Percentiles rank a stretch among this genome's conserved stretches.
phyloP scores from a whole-genome alignment of 23 tunicate genomes.

The Phallusia fumigata region DNA sequence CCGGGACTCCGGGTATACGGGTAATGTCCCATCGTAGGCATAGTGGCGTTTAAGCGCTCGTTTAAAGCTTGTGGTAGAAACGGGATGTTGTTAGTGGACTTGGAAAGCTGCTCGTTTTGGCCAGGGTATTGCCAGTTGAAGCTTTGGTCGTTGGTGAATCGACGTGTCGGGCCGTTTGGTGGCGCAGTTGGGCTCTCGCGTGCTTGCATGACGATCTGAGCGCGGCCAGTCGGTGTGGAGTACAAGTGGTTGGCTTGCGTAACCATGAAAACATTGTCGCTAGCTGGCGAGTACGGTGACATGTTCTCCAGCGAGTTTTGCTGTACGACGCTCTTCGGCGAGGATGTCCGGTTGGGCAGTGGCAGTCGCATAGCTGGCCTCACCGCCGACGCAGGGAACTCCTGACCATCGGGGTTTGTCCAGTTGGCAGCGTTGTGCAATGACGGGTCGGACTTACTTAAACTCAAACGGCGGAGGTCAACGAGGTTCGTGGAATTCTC shows the following conservation, averaged over 20 bases:
- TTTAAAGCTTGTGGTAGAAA: background rate
- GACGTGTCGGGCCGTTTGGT: background rate
- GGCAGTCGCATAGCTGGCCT: background rate
- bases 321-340: slow-evolving; percentile 16
- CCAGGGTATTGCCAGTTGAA: slow-evolving; percentile 32
- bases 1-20: background rate
- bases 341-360: slow-evolving; percentile 23
- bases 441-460: slow-evolving; percentile 43
- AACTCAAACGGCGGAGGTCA: slow-evolving; percentile 26
- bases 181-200: background rate
- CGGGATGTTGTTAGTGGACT: background rate
- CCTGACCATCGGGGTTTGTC: background rate
- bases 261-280: slow-evolving; percentile 10
- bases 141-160: slow-evolving; percentile 10
- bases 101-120: background rate
- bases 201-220: background rate
- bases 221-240: background rate
- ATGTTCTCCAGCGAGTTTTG: slow-evolving; percentile 13
- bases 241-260: background rate
- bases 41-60: slow-evolving; percentile 2
- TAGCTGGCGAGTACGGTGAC: slow-evolving; percentile 9
- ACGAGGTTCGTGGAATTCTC: slow-evolving; percentile 19
- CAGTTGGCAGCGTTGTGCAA: slow-evolving; percentile 8
- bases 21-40: slow-evolving; percentile 15
- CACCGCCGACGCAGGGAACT: background rate